Evolutionary conservation across 2,113 vertebrate genomes (phyloP), one percentile per base, ranked within the genome.

Genomic region (Colossoma macropomum): DNA sequence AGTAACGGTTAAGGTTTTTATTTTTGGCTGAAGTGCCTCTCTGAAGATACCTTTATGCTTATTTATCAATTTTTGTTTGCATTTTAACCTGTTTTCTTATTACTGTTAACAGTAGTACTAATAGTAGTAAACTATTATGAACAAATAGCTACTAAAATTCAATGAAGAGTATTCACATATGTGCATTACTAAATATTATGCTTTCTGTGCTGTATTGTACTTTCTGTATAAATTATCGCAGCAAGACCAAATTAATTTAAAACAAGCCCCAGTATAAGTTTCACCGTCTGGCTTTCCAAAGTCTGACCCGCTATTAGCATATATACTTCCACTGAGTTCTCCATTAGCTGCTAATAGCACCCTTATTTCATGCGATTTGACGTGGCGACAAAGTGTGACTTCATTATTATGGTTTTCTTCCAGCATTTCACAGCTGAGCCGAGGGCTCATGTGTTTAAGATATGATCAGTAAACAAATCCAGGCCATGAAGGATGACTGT

Each of bases 321-420:
- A 54, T 84, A 90, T 89, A 66, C 56, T 82, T 91, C 87, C 88
- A 86, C 83, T 85, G 81, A 73, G 76, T 84, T 86, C 66, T 66
- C 86, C 89, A 92, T 92, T 91, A 91, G 84, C 85, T 32, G 52
- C 87, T 91, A 91, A 92, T 91, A 84, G 86, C 77, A 84, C 86
- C 62, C 78, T 88, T 89, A 91, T 91, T 89, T 92, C 85, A 91
- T 82, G 72, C 52, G 71, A 60, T 82, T 72, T 86, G 90, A 89
- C 90, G 89, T 81, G 82, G 89, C 89, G 92, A 89, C 86, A 88
- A 80, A 77, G 71, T 81, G 74, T 72, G 80, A 86, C 80, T 84
- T 89, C 86, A 86, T 87, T 85, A 86, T 85, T 86, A 85, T 59
- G 34, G 75, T 82, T 88, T 88, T 91, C 81, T 11, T 45, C 41